These are phyloP conservation scores for Dryadula phaetusa DNA, from an alignment of 2,888 invertebrate genomes.

Conservation along the genomic window DNA sequence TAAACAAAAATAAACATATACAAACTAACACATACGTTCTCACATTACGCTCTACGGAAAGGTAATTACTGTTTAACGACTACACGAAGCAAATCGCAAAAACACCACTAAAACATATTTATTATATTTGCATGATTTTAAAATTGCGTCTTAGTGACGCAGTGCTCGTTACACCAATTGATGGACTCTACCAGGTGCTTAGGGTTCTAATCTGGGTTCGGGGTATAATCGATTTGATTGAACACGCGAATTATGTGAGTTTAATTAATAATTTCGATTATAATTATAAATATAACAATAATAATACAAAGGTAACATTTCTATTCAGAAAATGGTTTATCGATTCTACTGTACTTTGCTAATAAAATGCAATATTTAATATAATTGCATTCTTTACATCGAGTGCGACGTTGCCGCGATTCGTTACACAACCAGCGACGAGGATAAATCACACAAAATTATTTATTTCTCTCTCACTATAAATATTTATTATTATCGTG, in stretches of 20 bases:
- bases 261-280: no score
- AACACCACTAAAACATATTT: conserved; percentile 9
- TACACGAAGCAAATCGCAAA: conserved; percentile 9
- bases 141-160: not conserved
- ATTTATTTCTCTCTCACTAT: not conserved
- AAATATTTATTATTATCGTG: not conserved
- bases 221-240: no score
- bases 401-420: not conserved
- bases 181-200: no score
- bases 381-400: not conserved
- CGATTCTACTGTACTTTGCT: no score
- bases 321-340: no score
- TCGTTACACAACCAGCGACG: not conserved
- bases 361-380: no score
- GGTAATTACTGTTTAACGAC: conserved; percentile 5
- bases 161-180: no score
- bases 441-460: conserved; percentile 16
- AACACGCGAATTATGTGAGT: no score
- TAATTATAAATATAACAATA: no score
- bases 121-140: conserved; percentile 17
- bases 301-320: no score
- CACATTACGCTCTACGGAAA: not conserved
- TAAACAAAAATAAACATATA: not conserved
- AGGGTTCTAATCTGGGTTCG: no score
- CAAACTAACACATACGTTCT: not conserved